Percentiles rank a stretch among this genome's conserved stretches.
These are phyloP conservation scores for Rhagoletis pomonella DNA, from an alignment of 1,140 invertebrate species.

Conservation along the genomic window DNA sequence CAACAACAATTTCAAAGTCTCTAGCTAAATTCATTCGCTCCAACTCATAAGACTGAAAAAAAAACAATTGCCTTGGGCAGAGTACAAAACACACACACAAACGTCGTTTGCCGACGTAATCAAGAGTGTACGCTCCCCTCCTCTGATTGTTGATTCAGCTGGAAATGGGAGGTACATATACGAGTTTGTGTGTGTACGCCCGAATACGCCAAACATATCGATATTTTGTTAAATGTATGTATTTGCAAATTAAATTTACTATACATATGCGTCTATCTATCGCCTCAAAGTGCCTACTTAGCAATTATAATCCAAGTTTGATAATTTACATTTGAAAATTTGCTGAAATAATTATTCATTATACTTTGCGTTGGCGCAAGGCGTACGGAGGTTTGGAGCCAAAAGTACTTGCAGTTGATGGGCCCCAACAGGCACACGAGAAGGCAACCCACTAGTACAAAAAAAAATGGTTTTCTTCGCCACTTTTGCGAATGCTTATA, in stretches of 20 bases:
- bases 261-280: no score
- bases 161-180: neutral
- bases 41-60: neutral
- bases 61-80: neutral
- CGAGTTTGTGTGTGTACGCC: neutral
- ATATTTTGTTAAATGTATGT: neutral
- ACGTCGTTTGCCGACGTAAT: slow-evolving; percentile 32
- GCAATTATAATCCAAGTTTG: no score
- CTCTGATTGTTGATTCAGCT: slow-evolving; percentile 39
- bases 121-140: slow-evolving; percentile 31
- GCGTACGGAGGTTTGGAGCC: slow-evolving; percentile 14
- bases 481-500: slow-evolving; percentile 40
- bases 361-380: neutral
- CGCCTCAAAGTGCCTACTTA: no score
- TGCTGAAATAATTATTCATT: neutral
- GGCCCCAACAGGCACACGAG: neutral
- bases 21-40: neutral
- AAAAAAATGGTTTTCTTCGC: slow-evolving; percentile 7
- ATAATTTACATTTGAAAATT: no score
- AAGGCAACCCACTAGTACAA: slow-evolving; percentile 12
- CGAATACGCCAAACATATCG: neutral
- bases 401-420: neutral
- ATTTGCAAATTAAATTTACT: slow-evolving; percentile 1
- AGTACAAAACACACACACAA: neutral
- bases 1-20: neutral